Conservation (phyloP, 2,113 vertebrate genomes). For the Campylorhamphus procurvoides region DNA sequence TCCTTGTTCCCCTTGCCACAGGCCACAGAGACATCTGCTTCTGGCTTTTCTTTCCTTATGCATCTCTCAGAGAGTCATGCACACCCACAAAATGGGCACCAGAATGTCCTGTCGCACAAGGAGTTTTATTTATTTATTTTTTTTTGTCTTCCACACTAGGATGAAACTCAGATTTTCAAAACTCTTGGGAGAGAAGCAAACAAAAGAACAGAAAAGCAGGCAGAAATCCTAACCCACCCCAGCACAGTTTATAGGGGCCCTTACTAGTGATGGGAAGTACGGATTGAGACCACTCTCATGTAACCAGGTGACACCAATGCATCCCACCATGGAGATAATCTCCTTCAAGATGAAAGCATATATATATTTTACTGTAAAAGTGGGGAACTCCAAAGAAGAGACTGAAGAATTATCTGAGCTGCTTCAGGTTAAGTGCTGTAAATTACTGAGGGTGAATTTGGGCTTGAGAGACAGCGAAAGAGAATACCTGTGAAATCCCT, state of each 20-base stretch:
- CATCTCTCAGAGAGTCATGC: neutral
- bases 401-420: neutral
- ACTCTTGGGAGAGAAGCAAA: neutral
- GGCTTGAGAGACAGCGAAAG: neutral
- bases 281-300: neutral
- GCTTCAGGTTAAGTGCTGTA: neutral
- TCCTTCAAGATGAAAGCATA: neutral
- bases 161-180: slow-evolving; percentile 2
- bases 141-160: neutral
- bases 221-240: neutral
- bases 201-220: neutral
- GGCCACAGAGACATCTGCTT: slow-evolving; percentile 41
- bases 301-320: neutral
- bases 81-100: neutral
- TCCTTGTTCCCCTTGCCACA: neutral
- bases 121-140: neutral
- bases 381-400: neutral
- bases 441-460: neutral
- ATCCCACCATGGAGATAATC: neutral
- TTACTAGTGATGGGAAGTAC: neutral
- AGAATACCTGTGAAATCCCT: neutral
- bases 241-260: neutral
- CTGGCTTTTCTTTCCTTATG: neutral
- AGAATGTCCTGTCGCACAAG: neutral
- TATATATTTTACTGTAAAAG: neutral